Conservation (phyloP, 2,888 invertebrate genomes). For the Aphodius granarius region DNA sequence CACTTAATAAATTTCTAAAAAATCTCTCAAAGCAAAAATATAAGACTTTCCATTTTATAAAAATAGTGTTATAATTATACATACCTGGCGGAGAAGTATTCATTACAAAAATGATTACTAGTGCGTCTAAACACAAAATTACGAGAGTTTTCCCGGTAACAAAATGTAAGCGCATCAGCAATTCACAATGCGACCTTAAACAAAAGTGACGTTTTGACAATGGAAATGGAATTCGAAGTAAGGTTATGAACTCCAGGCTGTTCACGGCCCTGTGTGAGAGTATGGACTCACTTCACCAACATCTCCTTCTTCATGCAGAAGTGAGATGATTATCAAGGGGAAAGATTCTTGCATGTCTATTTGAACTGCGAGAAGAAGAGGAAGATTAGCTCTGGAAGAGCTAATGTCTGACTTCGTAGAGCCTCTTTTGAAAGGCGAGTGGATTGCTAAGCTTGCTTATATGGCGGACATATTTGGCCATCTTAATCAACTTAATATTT, state of each 20-base stretch:
- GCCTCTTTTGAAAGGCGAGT: conserved; percentile 21
- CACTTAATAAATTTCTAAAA: no score
- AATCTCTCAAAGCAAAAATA: no score
- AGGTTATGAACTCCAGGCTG: conserved; percentile 20
- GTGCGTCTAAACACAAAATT: no score
- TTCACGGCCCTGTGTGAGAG: conserved; percentile 1
- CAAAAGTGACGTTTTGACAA: no score
- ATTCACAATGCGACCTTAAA: no score
- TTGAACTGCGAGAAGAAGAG: conserved; percentile 28
- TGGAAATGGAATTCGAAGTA: conserved; percentile 26
- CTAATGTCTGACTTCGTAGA: conserved; percentile 18
- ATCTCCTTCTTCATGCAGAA: conserved; percentile 26
- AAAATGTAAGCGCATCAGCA: no score
- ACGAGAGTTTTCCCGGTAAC: no score
- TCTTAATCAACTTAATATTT: conserved; percentile 21
- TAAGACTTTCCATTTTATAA: no score
- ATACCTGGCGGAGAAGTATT: no score
- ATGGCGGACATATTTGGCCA: conserved; percentile 23
- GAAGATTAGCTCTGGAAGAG: conserved; percentile 23
- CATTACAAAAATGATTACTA: no score
- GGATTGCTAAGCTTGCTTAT: conserved; percentile 23
- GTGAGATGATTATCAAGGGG: conserved; percentile 24
- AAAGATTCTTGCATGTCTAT: conserved; percentile 18
- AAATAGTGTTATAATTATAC: no score
- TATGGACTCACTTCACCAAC: conserved; percentile 26